Conservation (phyloP, 23 tunicate species). For the Aplidium turbinatum region DNA sequence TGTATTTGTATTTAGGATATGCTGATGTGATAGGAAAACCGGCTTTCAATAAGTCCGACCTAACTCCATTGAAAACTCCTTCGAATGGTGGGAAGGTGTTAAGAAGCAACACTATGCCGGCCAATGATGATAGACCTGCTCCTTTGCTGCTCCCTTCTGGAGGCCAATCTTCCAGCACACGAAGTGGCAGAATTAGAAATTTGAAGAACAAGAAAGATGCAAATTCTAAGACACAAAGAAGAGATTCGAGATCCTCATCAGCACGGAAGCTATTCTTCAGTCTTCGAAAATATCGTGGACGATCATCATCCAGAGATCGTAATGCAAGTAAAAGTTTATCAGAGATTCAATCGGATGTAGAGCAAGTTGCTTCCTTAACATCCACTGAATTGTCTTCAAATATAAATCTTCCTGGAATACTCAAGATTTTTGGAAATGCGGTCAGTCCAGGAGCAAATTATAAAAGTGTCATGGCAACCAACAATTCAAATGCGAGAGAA, state of each 20-base stretch:
- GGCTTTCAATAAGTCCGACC: too few species aligned
- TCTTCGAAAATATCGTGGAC: conserved; percentile 60
- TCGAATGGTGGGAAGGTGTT: too few species aligned
- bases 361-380: background rate
- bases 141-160: background rate
- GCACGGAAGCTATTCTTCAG: conserved; percentile 71
- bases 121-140: background rate
- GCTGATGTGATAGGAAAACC: too few species aligned
- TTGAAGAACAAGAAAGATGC: conserved; percentile 46
- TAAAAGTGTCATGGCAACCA: conserved; percentile 89
- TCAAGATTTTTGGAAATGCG: conserved; percentile 87
- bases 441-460: conserved; percentile 93
- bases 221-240: background rate
- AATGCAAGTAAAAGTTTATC: too few species aligned
- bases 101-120: conserved; percentile 29
- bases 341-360: background rate
- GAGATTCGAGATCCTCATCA: conserved; percentile 60
- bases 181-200: conserved; percentile 48
- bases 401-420: conserved; percentile 72
- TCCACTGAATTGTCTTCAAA: conserved; percentile 62
- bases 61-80: too few species aligned
- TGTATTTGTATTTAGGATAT: too few species aligned
- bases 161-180: background rate
- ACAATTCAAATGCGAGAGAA: conserved; percentile 72
- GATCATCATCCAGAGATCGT: conserved; percentile 78